phyloP scores from a whole-genome alignment of 2,888 invertebrate genomes.

The Aleiodes leptofemur region DNA sequence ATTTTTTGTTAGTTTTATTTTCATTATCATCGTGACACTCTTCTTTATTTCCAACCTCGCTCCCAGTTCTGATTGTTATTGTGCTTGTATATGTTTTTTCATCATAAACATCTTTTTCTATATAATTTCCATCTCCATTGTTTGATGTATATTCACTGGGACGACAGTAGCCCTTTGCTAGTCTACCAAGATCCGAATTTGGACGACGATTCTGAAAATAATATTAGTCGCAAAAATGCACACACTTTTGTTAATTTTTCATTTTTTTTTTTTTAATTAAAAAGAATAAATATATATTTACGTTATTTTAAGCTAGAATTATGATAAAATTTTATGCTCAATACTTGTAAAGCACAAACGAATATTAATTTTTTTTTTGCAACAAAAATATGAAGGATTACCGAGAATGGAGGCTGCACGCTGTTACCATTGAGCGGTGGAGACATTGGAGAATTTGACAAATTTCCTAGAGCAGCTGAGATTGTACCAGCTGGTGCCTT shows the following conservation, averaged over 20 bases:
- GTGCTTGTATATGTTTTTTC: slow-evolving; percentile 73
- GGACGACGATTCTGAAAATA: slow-evolving; percentile 69
- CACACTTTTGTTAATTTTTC: slow-evolving; percentile 50
- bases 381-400: slow-evolving; percentile 73
- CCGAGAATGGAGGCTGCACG: slow-evolving; percentile 82
- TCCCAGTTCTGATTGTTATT: slow-evolving; percentile 70
- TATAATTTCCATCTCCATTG: slow-evolving; percentile 46
- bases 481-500: slow-evolving; percentile 85
- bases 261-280: slow-evolving; percentile 34
- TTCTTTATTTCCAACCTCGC: slow-evolving; percentile 62
- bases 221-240: slow-evolving; percentile 69
- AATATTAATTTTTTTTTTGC: slow-evolving; percentile 8
- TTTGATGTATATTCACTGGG: slow-evolving; percentile 47
- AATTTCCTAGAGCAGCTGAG: slow-evolving; percentile 81
- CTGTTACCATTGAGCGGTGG: slow-evolving; percentile 80
- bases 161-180: slow-evolving; percentile 45
- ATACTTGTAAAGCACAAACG: slow-evolving; percentile 32
- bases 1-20: slow-evolving; percentile 60
- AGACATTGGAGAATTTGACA: slow-evolving; percentile 77
- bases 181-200: slow-evolving; percentile 60
- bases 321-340: slow-evolving; percentile 38
- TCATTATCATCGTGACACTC: slow-evolving; percentile 56
- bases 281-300: slow-evolving; percentile 27
- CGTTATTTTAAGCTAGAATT: slow-evolving; percentile 15
- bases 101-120: slow-evolving; percentile 34